Evolutionary conservation across 2,888 invertebrate genomes (phyloP), one percentile per base, ranked within the genome.

Genomic region (Cosmia pyralina): DNA sequence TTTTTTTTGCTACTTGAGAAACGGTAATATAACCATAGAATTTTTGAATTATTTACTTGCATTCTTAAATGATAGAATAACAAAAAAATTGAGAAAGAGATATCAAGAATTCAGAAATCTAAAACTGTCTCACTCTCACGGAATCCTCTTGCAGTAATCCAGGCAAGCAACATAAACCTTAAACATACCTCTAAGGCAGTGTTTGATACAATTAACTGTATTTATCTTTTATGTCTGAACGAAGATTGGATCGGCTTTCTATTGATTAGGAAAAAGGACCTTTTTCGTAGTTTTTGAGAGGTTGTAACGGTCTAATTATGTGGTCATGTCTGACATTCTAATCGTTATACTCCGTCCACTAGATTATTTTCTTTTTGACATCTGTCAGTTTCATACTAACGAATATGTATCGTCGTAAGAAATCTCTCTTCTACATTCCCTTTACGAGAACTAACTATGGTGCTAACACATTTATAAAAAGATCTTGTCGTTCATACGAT

Each of bases 181-280:
- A 79, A 66, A 79, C 57, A 65, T 55, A 44, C 59, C 69, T 66
- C 50, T 68, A 55, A 75, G 34, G 52, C 10, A 34, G 41, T 28
- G 48, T 71, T 59, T 58, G 22, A 78, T 22, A 72, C 63, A 75
- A 79, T 72, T 79, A 81, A 69, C 65, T 53, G 53, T 75, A 57
- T 70, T 52, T 71, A 63, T 72, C 38, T 79, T n/a, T 68, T 53
- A 38, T 66, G 53, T 34, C 53, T 71, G 53, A 57, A 55, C 22
- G 34, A 13, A 52, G 55, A 72, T 72, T 52, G 44, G 69, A 53
- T 73, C 60, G 7, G 19, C 0, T 68, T 34, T 68, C 50, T 11
- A 58, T 22, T 60, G n/a, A 48, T 44, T 64, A 68, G 17, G 44
- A n/a, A 64, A 67, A 17, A 34, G 0, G 10, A 57, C 13, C 17